Base-by-base conservation (phyloP, 1,140 invertebrate genomes). In the Octopus bimaculoides region DNA sequence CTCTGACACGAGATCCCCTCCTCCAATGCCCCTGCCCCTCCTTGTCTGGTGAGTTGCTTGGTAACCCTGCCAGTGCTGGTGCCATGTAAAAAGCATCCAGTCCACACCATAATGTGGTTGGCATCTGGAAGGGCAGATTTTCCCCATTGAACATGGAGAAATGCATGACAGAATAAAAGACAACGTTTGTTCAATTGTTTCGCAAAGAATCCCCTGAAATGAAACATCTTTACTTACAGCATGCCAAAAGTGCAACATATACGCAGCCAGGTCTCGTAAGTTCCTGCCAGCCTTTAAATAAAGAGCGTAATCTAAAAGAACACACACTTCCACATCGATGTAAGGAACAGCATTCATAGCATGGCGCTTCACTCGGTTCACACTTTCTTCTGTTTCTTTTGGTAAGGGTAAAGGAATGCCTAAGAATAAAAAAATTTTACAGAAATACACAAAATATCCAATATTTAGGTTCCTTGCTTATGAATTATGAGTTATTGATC, bases 241-340 rank as follows among this genome's bases (percentile, higher is more conserved):
- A 52, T 75, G 74, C 74, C 74, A 75, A 75, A 75, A 75, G 26
- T 75, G 74, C 17, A 75, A 4, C 74, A 75, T 75, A 17, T 75
- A 75, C 6, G 26, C 74, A 4, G 74, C 52, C 17, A 75, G 52
- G 74, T 75, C 74, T 8, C 41, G 5, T 52, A 75, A 14, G 41
- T 53, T 75, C 52, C 41, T 75, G 17, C 74, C 74, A 41, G 74
- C 26, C 52, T 75, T 75, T 52, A 52, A 52, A 17, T 52, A 75
- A 52, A 75, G 52, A 75, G 74, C 26, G 4, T 52, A 75, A 17
- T 75, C 74, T 5, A 75, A 17, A 52, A 75, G 52, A 9, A 75
- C 74, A 52, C 74, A 75, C 5, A 75, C 74, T 75, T 75, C 74
- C 5, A 75, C 74, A 52, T 75, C 74, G 5, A 75, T 53, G 17